Evolutionary conservation across 2,797 vertebrate genomes (phyloP).

Genomic region (Enteromius viviparus): DNA sequence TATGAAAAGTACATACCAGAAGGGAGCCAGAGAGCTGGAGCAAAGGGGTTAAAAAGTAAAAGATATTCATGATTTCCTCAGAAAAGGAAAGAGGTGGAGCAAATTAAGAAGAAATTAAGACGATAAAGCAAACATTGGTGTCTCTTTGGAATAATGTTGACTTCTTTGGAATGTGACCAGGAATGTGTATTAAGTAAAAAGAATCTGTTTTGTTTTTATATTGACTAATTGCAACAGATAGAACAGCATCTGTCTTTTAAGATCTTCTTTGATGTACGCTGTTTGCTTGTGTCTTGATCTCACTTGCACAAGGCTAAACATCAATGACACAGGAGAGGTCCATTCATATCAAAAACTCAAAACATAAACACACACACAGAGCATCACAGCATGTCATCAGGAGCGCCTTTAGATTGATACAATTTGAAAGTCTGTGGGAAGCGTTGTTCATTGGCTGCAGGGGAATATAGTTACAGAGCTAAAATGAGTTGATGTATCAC

Average conservation of each 20-base stretch:
- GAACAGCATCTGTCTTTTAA: not conserved
- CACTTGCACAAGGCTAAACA: conserved; percentile 3
- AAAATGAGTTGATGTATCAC: not conserved
- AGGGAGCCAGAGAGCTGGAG: not conserved
- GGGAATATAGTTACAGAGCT: not conserved
- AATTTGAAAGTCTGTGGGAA: not conserved
- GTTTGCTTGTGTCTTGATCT: not conserved
- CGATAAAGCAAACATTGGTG: not conserved
- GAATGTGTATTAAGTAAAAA: not conserved
- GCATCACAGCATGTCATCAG: not conserved
- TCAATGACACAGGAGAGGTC: conserved; percentile 4
- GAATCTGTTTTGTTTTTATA: not conserved
- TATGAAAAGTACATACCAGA: not conserved
- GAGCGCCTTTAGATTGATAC: not conserved
- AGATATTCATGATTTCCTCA: not conserved
- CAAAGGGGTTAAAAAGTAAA: not conserved
- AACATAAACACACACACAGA: not conserved
- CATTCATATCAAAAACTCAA: not conserved
- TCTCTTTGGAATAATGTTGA: not conserved
- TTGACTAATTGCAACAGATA: not conserved
- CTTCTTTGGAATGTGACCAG: not conserved
- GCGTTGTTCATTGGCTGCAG: not conserved
- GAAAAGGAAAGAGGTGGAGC: not conserved
- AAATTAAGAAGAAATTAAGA: not conserved
- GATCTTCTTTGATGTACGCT: not conserved